Base-by-base conservation (phyloP, 2,113 vertebrate genomes). In the Dicentrarchus labrax region DNA sequence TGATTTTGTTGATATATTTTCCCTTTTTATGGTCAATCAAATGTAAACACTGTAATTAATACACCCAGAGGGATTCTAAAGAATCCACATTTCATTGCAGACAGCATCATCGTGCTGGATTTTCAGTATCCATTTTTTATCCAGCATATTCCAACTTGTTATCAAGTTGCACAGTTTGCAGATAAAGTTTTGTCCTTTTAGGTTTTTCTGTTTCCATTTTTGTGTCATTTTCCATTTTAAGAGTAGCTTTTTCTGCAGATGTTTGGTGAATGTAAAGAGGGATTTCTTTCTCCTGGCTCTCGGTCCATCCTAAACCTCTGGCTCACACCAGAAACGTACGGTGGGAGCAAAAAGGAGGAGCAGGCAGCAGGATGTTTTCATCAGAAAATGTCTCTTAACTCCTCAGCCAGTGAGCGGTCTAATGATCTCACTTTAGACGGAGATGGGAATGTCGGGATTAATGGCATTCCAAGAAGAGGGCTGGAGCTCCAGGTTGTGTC, bases 341-440 rank as follows among this genome's bases (percentile, higher is more conserved):
- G 50, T 56, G 47, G 56, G 71, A 78, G 48, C 65, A 72, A 56
- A 71, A 48, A 79, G 72, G 61, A 86, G 69, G 64, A 78, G 54
- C 74, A 73, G 80, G 50, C 68, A 79, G 78, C 83, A 85, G 85
- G 66, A 88, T 88, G 83, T 77, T 92, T 92, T 87, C 81, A 95
- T 95, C 91, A 88, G 72, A 88, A 77, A 69, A 76, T 60, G 75
- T 83, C 77, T 88, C 81, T 78, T 87, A 82, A 84, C 80, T 89
- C 84, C 62, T 62, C 86, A n/a, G 82, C 68, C 75, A 24, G 70
- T 38, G 65, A 86, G 72, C 19, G 9, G 78, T 90, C 88, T 93
- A 93, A 95, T 96, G 94, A 95, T 95, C 94, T 96, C 94, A 95
- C 93, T 91, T 74, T 72, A 71, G 91, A 76, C 66, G 12, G 88